Evolutionary conservation across 2,113 vertebrate species (phyloP).

Genomic region (Semicossyphus pulcher): DNA sequence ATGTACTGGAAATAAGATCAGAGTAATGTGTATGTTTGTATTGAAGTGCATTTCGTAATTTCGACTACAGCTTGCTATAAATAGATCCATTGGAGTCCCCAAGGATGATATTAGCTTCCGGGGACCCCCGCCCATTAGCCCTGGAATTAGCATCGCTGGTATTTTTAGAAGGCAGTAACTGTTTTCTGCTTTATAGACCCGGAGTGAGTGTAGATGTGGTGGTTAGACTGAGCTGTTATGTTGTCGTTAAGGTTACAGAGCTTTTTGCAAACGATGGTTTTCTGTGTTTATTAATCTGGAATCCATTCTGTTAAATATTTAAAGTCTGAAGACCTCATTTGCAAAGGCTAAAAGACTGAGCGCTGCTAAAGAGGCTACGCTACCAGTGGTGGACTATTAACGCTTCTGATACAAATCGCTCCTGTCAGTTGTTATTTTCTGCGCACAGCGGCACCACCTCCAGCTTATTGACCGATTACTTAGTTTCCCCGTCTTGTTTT

Average conservation of each 20-base stretch:
- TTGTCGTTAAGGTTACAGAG: constrained; percentile 56
- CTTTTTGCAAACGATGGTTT: constrained; percentile 53
- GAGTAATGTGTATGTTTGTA: background rate
- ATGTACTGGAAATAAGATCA: background rate
- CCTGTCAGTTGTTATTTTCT: constrained; percentile 49
- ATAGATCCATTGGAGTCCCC: constrained; percentile 51
- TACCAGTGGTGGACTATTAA: constrained; percentile 57
- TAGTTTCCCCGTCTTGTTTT: constrained; percentile 19
- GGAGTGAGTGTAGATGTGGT: constrained; percentile 30
- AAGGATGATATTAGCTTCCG: constrained; percentile 48
- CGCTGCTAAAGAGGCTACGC: constrained; percentile 45
- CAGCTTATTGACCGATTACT: constrained; percentile 59
- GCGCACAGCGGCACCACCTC: constrained; percentile 29
- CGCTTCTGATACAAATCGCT: constrained; percentile 62
- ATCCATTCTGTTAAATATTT: constrained; percentile 76
- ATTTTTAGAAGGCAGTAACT: constrained; percentile 59
- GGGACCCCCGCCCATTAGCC: constrained; percentile 22
- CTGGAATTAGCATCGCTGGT: constrained; percentile 48
- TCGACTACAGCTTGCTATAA: constrained; percentile 23
- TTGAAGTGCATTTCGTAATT: constrained; percentile 38
- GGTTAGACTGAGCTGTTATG: constrained; percentile 34
- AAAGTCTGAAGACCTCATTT: constrained; percentile 63
- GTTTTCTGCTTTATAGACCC: constrained; percentile 37
- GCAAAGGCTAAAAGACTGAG: constrained; percentile 59
- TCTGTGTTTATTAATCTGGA: constrained; percentile 66